A percentile compares a stretch with the other conserved stretches of the same genome.
These are phyloP conservation scores for Scotopteryx bipunctaria DNA, from an alignment of 2,888 invertebrate genomes.

Conservation along the genomic window DNA sequence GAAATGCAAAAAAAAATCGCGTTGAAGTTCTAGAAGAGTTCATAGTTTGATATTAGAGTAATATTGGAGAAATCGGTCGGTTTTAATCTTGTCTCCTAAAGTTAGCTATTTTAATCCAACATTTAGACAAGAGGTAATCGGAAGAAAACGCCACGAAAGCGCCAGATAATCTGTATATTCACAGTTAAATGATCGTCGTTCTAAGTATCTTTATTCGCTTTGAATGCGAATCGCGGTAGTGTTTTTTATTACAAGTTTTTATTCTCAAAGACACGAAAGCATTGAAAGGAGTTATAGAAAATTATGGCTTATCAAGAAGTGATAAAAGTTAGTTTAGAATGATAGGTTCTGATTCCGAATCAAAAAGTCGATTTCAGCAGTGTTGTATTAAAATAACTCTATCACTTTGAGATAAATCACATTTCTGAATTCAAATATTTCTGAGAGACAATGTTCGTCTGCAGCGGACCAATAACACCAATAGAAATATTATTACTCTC, in stretches of 20 bases:
- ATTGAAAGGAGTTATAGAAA: conserved; percentile 1
- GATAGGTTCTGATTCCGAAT: background rate
- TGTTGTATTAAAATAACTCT: background rate
- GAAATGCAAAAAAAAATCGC: conserved; percentile 34
- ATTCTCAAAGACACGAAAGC: background rate
- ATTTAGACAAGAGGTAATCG: background rate
- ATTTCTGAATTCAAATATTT: background rate
- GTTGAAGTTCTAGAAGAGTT: conserved; percentile 30
- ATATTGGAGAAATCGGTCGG: conserved; percentile 34
- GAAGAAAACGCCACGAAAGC: background rate
- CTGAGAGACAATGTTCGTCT: background rate
- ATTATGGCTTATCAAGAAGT: conserved; percentile 6
- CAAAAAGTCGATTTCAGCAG: background rate
- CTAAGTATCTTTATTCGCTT: conserved; percentile 49
- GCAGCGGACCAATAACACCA: conserved; percentile 18
- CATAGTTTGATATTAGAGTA: conserved; percentile 32
- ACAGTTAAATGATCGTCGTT: background rate
- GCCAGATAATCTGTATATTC: background rate
- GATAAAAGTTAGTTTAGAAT: background rate
- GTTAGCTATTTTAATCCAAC: background rate
- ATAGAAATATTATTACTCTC: conserved; percentile 10
- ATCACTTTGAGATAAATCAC: conserved; percentile 1
- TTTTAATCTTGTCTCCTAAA: conserved; percentile 43
- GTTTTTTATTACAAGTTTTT: conserved; percentile 16
- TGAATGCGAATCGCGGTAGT: conserved; percentile 42